A percentile compares a stretch with the other conserved stretches of the same genome.
Conservation (phyloP, 2,797 vertebrate species). For the Catostomus latipinnis region DNA sequence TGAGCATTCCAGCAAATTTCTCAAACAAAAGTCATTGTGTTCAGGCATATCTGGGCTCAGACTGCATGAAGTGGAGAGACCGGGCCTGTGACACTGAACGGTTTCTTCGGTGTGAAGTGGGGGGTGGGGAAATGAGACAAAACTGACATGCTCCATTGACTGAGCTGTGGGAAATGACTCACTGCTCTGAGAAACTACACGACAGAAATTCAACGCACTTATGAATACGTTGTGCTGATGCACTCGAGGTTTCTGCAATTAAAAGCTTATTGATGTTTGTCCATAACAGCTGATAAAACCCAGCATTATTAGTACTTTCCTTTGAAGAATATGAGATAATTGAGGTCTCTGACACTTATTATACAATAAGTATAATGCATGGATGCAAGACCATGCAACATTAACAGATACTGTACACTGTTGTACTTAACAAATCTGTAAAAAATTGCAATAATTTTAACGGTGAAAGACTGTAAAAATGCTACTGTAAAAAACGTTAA, state of each 20-base stretch:
- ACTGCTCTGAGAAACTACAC: constrained; percentile 60
- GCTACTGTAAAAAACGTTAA: too few relatives aligned
- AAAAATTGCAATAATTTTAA: too few relatives aligned
- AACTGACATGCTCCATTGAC: constrained; percentile 67
- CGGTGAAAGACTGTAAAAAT: too few relatives aligned
- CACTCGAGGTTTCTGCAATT: constrained; percentile 16
- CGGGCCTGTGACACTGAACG: constrained; percentile 39
- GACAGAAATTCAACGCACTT: constrained; percentile 56
- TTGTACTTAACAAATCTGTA: too few relatives aligned
- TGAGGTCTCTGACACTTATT: constrained; percentile 7
- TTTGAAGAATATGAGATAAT: neutral
- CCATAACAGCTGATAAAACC: constrained; percentile 9
- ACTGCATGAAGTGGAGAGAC: neutral
- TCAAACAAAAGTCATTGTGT: neutral
- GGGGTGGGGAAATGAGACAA: constrained; percentile 63
- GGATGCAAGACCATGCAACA: neutral
- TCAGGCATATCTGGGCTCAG: neutral
- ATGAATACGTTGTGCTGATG: constrained; percentile 51
- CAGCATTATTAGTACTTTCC: neutral
- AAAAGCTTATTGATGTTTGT: constrained; percentile 15
- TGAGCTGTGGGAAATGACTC: constrained; percentile 66
- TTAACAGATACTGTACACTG: neutral
- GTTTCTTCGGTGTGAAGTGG: constrained; percentile 35
- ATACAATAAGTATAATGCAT: neutral
- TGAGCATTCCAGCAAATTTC: neutral